Conservation (phyloP, 1,140 invertebrate genomes). For the Bursaphelenchus mucronatus region DNA sequence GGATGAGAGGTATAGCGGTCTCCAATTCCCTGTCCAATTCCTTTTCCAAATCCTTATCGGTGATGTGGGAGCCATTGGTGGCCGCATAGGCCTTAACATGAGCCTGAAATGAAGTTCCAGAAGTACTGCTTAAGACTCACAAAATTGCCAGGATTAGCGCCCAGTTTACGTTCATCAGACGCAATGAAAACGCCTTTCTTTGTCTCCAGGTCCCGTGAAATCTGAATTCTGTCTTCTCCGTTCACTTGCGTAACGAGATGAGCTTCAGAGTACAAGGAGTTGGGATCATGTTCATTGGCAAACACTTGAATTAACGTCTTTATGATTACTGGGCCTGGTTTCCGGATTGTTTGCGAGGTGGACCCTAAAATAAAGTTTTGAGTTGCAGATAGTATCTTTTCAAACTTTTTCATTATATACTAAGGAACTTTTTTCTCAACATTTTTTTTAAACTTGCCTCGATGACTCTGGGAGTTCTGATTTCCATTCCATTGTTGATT, state of each 20-base stretch:
- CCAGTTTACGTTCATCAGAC: slow-evolving; percentile 1
- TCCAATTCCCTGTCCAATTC: slow-evolving; percentile 44
- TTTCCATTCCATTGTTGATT: too few species aligned
- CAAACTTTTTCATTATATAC: too few species aligned
- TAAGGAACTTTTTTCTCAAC: too few species aligned
- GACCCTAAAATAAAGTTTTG: neutral
- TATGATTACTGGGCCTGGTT: slow-evolving; percentile 15
- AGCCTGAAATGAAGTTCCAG: slow-evolving; percentile 28
- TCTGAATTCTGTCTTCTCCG: slow-evolving; percentile 24
- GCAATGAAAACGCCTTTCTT: slow-evolving; percentile 9
- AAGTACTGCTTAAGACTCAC: slow-evolving; percentile 9
- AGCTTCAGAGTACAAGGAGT: slow-evolving; percentile 24
- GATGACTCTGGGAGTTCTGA: too few species aligned
- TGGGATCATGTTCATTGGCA: slow-evolving; percentile 16
- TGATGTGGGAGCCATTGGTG: slow-evolving; percentile 37
- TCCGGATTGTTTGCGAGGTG: neutral
- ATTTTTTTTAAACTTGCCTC: too few species aligned
- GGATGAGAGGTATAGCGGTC: slow-evolving; percentile 39
- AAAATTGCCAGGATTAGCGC: slow-evolving; percentile 2
- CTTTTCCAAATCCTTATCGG: slow-evolving; percentile 32
- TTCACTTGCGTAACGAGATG: slow-evolving; percentile 15
- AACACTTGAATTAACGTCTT: slow-evolving; percentile 24
- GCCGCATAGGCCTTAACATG: slow-evolving; percentile 43
- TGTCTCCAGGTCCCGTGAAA: slow-evolving; percentile 18
- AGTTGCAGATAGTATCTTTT: too few species aligned